Base-by-base conservation (phyloP, 2,888 invertebrate species). In the Euphydryas editha region DNA sequence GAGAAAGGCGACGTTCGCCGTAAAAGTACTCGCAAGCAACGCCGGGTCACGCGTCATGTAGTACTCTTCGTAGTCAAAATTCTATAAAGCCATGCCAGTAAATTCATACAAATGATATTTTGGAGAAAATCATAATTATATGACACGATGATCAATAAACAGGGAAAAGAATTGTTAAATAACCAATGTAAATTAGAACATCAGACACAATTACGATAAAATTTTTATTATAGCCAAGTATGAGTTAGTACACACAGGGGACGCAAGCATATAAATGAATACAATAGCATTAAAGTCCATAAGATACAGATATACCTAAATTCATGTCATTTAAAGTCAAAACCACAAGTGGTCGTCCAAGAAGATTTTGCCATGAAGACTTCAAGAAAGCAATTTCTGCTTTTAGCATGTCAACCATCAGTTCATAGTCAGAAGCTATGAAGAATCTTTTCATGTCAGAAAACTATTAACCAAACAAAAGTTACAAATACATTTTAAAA, bases 371-470 rank as follows among this genome's bases (percentile, higher is more conserved):
- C 99, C 99, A 99, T 91, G 98, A 98, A 81, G 97, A 97, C 94
- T 99, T 98, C 94, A 99, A 95, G 95, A 98, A 99, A 94, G 98
- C 97, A 85, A 99, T 97, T 94, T 99, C 98, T 79, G 97, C 97
- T 94, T 98, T 98, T 94, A 98, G 97, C 89, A 97, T 97, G 94
- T 99, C 99, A 87, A 99, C 97, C 96, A 99, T 96, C 93, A 99
- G 95, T 92, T 98, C 98, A 93, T 97, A 97, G 94, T 99, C 99
- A 86, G 98, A 98, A 86, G 98, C 98, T 88, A 99, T 97, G 96
- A 99, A 99, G 95, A 99, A 99, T 89, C 98, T 96, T 86, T 97
- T 96, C 94, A 97, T 96, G 94, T 99, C 99, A 94, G 98, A 97
- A 94, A 98, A 98, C 99, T 99, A 94, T 80, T 82, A 84, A 88